These are phyloP conservation scores for Danio rerio DNA, from an alignment of 2,113 vertebrate species.

Conservation along the genomic window DNA sequence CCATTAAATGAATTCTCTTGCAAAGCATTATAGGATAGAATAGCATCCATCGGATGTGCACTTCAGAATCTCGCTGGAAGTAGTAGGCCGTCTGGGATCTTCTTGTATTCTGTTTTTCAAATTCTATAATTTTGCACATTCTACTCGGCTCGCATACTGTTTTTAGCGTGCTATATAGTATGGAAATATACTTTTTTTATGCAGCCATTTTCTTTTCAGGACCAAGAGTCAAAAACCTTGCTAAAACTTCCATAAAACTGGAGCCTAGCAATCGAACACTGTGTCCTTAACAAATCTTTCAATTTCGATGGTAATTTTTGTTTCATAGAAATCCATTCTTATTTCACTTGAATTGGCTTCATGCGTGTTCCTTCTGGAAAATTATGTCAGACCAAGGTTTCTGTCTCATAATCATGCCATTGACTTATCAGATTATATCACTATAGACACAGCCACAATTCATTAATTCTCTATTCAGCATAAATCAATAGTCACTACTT, in stretches of 20 bases:
- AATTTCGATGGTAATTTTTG: neutral
- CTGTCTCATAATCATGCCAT: neutral
- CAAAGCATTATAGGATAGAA: too few relatives aligned
- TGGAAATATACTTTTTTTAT: too few relatives aligned
- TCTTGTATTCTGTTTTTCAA: too few relatives aligned
- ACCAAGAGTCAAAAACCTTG: too few relatives aligned
- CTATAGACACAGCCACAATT: neutral
- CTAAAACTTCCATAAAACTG: neutral
- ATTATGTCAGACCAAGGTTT: neutral
- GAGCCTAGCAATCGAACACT: neutral
- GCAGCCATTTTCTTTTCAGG: too few relatives aligned
- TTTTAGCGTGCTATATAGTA: too few relatives aligned
- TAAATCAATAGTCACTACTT: neutral
- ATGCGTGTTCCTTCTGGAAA: neutral
- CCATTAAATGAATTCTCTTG: too few relatives aligned
- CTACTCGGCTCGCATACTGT: too few relatives aligned
- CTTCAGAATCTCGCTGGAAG: too few relatives aligned
- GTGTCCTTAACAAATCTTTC: neutral
- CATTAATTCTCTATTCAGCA: neutral
- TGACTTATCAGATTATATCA: neutral
- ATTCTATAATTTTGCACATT: too few relatives aligned
- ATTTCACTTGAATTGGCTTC: neutral
- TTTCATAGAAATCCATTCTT: neutral
- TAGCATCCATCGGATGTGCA: too few relatives aligned
- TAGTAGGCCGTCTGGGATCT: too few relatives aligned